These are phyloP conservation scores for Halocynthia aurantium DNA, from an alignment of 23 tunicate species.

Conservation along the genomic window DNA sequence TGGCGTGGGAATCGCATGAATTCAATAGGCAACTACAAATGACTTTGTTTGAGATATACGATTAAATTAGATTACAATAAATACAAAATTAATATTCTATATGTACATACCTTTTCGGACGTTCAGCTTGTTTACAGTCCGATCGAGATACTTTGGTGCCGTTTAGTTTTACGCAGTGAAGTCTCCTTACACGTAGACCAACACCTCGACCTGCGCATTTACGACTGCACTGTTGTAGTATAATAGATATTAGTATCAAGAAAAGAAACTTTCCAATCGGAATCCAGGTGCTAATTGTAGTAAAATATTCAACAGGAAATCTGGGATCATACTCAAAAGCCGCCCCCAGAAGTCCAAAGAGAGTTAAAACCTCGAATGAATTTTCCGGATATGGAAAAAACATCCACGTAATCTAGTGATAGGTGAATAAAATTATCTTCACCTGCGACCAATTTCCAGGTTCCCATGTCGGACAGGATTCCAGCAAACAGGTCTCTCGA, in stretches of 20 bases:
- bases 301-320: background rate
- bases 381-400: background rate
- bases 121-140: conserved; percentile 30
- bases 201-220: conserved; percentile 39
- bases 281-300: background rate
- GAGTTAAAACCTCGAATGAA: background rate
- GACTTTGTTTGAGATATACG: no score
- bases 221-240: conserved; percentile 36
- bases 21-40: no score
- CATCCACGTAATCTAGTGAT: background rate
- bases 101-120: conserved; percentile 37
- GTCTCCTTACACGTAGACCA: conserved; percentile 21
- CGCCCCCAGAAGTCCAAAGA: no score
- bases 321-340: no score
- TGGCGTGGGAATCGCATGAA: no score
- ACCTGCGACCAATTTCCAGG: conserved; percentile 66
- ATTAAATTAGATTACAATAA: background rate
- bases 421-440: background rate
- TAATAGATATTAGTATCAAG: no score
- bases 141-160: conserved; percentile 17
- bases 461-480: conserved; percentile 61
- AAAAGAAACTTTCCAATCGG: no score
- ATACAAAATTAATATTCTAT: background rate
- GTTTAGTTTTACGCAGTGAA: conserved; percentile 37
- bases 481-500: conserved; percentile 29